Evolutionary conservation across 2,888 invertebrate genomes (phyloP).

Genomic region (Agriopis marginaria): DNA sequence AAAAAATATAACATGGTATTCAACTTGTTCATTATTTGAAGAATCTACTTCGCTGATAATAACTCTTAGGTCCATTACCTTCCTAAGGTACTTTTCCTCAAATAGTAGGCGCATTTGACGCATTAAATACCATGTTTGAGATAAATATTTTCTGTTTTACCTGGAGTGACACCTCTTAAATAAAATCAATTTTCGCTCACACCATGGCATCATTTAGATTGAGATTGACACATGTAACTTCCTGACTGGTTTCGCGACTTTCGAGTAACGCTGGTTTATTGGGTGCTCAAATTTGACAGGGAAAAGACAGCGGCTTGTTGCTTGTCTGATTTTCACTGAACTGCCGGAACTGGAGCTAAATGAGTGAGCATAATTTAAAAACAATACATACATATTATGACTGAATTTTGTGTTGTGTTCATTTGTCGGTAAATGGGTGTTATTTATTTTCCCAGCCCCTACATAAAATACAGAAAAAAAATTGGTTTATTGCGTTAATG

Average conservation of each 20-base stretch:
- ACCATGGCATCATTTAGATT: conserved; percentile 50
- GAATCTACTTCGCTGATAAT: no score
- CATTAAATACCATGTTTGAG: no score
- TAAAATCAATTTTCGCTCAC: conserved; percentile 12
- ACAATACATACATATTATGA: conserved; percentile 8
- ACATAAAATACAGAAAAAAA: no score
- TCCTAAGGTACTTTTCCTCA: no score
- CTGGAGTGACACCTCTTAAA: background rate
- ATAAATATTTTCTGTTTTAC: background rate
- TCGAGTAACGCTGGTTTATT: conserved; percentile 50
- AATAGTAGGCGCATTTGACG: no score
- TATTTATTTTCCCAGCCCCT: no score
- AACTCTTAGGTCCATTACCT: no score
- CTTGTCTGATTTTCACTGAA: conserved; percentile 61
- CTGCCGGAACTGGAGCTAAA: conserved; percentile 33
- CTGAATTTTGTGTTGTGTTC: no score
- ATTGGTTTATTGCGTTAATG: no score
- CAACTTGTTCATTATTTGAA: no score
- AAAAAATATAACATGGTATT: no score
- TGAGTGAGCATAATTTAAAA: conserved; percentile 45
- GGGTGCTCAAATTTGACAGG: conserved; percentile 70
- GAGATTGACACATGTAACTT: conserved; percentile 61
- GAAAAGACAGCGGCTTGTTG: conserved; percentile 71
- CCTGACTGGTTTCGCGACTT: conserved; percentile 45
- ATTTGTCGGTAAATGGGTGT: no score